A percentile compares a stretch with the other conserved stretches of the same genome.
Conservation (phyloP, 2,113 vertebrate species). For the Hippoglossus stenolepis region DNA sequence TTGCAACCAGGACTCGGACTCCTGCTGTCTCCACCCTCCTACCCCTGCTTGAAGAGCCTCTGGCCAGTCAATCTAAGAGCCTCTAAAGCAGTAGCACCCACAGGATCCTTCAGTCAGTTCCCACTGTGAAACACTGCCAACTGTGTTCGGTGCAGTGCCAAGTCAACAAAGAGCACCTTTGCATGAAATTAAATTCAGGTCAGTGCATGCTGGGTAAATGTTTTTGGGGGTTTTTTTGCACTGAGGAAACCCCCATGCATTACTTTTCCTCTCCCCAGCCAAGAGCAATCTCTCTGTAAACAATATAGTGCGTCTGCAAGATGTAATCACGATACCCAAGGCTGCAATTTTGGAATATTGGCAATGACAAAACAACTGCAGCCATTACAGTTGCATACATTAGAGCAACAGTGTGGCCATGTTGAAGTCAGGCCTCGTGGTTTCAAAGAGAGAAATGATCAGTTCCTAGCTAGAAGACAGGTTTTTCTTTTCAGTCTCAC, state of each 20-base stretch:
- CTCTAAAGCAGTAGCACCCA: not conserved
- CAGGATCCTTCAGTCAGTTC: not conserved
- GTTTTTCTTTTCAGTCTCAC: not conserved
- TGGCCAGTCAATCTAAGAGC: not conserved
- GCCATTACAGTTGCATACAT: not conserved
- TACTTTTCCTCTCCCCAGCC: not conserved
- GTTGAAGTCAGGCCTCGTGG: not conserved
- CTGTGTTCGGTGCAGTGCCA: conserved; percentile 13
- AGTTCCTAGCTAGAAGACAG: not conserved
- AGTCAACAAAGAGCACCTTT: conserved; percentile 3
- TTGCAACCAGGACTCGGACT: not conserved
- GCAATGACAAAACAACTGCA: conserved; percentile 10
- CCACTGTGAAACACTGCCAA: conserved; percentile 11
- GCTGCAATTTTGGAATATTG: conserved; percentile 31
- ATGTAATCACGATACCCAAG: conserved; percentile 31
- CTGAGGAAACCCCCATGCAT: not conserved
- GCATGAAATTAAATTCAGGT: conserved; percentile 31
- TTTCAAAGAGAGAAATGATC: not conserved
- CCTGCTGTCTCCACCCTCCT: too few relatives aligned
- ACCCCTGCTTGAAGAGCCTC: too few relatives aligned
- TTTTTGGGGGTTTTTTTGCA: conserved; percentile 30
- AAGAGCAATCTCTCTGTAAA: conserved; percentile 21
- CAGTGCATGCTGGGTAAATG: conserved; percentile 14
- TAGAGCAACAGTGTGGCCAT: not conserved
- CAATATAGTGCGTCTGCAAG: conserved; percentile 11